Base-by-base conservation (phyloP, 2,113 vertebrate species). In the Sarotherodon lohbergeri region DNA sequence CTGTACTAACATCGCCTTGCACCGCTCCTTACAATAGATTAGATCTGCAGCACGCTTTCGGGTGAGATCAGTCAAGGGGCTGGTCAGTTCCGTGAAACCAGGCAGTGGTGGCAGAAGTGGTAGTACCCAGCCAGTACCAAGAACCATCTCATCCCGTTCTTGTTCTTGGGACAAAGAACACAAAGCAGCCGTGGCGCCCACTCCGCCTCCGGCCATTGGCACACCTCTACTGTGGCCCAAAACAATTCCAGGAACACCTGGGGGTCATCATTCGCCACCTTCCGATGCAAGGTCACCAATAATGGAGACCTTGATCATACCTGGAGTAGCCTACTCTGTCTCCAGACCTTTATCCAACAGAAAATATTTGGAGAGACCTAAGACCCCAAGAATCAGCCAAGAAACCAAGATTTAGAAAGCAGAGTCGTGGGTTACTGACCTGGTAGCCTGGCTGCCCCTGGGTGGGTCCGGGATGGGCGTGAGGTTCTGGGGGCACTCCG, bases 191-290 rank as follows among this genome's bases (percentile, higher is more conserved):
- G 2, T 57, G 56, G 56, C 2, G 13, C 13, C 56, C 3, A 29
- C 24, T 57, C 13, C 0, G 0, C 56, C 56, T 57, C 24, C 0
- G 3, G 56, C 24, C 13, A 0, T 29, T 59, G 56, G 2, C 24
- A 7, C 6, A 27, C 55, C 12, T 57, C 24, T 27, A 16, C 12
- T 16, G 4, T 59, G 56, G 13, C 56, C 7, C 56, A 59, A 59
- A 59, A 59, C 24, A 59, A 29, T 16, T 59, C 56, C 24, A 29
- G 24, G 7, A 57, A 16, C 13, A 57, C 56, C 7, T 57, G 24
- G 56, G 56, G 13, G 7, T 57, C 24, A 57, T 29, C 56, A 57
- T 29, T 57, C 7, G 1, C 4, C 13, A 27, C 24, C 7, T 57
- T 29, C 56, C 2, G 1, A 57, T 57, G 56, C 56, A 57, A 59